phyloP scores from a whole-genome alignment of 2,113 vertebrate genomes.

The Pluvialis apricaria region DNA sequence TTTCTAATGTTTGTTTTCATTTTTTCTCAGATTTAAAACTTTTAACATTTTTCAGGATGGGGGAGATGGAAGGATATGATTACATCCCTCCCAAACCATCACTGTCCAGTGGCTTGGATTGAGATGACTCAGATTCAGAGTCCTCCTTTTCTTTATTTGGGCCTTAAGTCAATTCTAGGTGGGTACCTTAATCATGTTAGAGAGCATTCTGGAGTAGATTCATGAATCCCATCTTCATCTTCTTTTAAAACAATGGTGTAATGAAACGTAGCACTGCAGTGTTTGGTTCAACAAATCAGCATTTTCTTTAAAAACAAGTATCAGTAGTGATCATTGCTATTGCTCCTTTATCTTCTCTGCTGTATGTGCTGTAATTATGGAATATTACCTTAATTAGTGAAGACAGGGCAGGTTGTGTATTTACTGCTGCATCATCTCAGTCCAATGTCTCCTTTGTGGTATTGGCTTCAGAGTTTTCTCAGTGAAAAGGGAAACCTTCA shows the following conservation, averaged over 20 bases:
- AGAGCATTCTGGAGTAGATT: neutral
- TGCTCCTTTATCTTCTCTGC: neutral
- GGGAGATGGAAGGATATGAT: slow-evolving; percentile 2
- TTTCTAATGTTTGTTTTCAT: slow-evolving; percentile 62
- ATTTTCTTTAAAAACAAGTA: neutral
- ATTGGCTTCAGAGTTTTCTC: neutral
- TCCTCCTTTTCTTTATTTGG: slow-evolving; percentile 4
- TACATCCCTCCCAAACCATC: neutral
- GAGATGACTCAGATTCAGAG: slow-evolving; percentile 15
- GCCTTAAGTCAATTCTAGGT: slow-evolving; percentile 34
- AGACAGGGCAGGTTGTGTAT: neutral
- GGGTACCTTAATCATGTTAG: neutral
- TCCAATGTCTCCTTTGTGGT: neutral
- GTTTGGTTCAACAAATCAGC: neutral
- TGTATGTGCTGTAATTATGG: neutral
- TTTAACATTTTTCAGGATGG: slow-evolving; percentile 21
- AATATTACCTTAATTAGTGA: neutral
- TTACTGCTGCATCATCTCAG: neutral
- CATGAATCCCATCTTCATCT: neutral
- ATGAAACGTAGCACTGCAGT: neutral
- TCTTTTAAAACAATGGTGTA: neutral
- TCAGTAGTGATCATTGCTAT: neutral
- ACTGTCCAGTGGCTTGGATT: slow-evolving; percentile 45
- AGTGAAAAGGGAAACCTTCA: neutral
- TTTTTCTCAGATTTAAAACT: slow-evolving; percentile 49